Evolutionary conservation across 1,140 invertebrate genomes (phyloP).

Genomic region (Gryon sp.): DNA sequence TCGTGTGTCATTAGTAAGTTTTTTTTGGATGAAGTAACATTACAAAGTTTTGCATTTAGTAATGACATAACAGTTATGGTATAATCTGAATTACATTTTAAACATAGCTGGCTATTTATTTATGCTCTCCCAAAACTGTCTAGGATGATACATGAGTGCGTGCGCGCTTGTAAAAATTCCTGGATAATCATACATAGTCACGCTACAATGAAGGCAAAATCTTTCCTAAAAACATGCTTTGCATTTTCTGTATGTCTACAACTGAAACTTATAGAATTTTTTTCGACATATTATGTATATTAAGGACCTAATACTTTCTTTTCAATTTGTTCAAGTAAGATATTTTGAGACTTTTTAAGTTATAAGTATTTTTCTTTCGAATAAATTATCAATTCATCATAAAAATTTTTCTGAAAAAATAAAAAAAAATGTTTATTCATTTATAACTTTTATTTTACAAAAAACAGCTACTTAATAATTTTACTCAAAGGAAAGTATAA

Average conservation of each 20-base stretch:
- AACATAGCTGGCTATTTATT: constrained; percentile 26
- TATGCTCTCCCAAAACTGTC: constrained; percentile 20
- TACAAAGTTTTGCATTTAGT: background rate
- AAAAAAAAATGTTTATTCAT: too few relatives aligned
- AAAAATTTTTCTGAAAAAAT: too few relatives aligned
- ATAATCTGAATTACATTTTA: constrained; percentile 7
- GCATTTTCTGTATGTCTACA: constrained; percentile 12
- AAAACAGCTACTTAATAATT: too few relatives aligned
- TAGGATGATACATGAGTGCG: constrained; percentile 44
- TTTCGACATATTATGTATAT: background rate
- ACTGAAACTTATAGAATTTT: constrained; percentile 15
- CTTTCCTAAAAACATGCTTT: constrained; percentile 22
- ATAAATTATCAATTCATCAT: too few relatives aligned
- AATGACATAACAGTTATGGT: constrained; percentile 11
- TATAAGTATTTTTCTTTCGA: too few relatives aligned
- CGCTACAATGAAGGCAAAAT: constrained; percentile 54
- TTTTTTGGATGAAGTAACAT: too few relatives aligned
- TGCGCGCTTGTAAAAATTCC: constrained; percentile 54
- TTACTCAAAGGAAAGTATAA: too few relatives aligned
- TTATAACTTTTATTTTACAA: too few relatives aligned
- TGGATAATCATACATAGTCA: constrained; percentile 64
- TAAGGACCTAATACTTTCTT: too few relatives aligned
- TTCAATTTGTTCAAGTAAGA: too few relatives aligned
- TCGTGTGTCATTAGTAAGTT: too few relatives aligned
- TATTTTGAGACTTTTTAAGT: too few relatives aligned